Conservation (phyloP, 1,140 invertebrate species). For the Aphis craccivora region DNA sequence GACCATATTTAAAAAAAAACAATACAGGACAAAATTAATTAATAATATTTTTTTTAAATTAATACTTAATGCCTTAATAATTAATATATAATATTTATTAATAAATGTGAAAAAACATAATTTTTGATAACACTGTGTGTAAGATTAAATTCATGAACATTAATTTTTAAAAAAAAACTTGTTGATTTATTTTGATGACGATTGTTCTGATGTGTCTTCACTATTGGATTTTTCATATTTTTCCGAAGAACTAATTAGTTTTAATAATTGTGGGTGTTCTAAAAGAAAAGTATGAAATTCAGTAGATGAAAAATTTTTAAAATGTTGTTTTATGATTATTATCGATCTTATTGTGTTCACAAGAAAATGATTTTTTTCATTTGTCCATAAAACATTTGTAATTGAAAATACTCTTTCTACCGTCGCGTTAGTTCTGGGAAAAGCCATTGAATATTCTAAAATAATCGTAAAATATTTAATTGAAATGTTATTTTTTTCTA, state of each 20-base stretch:
- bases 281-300: constrained; percentile 4
- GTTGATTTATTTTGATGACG: not conserved
- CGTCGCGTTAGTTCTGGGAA: not conserved
- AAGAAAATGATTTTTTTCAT: not conserved
- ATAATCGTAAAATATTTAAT: not conserved
- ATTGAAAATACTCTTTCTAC: not conserved
- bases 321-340: not conserved
- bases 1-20: not conserved
- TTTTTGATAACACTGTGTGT: not conserved
- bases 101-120: not conserved
- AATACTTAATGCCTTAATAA: not conserved
- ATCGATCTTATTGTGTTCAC: not conserved
- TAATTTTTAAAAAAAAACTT: not conserved
- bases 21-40: constrained; percentile 1
- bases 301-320: not conserved
- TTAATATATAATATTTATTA: not conserved
- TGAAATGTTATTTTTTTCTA: not conserved
- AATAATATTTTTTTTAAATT: not conserved
- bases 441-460: not conserved
- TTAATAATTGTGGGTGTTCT: not conserved
- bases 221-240: not conserved
- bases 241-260: not conserved
- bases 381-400: not conserved
- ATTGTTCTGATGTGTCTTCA: not conserved
- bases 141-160: not conserved